A percentile compares a stretch with the other conserved stretches of the same genome.
phyloP scores from a whole-genome alignment of 1,140 invertebrate genomes.

The Aphelinus atriplicis region DNA sequence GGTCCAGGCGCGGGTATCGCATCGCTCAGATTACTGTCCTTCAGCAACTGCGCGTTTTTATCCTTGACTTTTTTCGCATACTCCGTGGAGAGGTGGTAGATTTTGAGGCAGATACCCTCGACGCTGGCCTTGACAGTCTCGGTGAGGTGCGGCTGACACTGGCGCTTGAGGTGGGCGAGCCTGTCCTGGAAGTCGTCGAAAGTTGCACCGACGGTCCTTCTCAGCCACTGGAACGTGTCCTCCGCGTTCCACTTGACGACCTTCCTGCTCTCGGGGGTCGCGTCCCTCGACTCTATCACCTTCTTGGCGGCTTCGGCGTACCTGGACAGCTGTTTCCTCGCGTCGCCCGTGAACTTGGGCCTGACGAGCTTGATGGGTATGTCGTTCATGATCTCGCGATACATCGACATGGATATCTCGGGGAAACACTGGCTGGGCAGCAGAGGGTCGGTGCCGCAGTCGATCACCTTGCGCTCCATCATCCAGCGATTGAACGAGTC shows the following conservation, averaged over 20 bases:
- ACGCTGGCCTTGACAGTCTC: constrained; percentile 94
- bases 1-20: constrained; percentile 72
- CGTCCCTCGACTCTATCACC: constrained; percentile 93
- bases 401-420: constrained; percentile 94
- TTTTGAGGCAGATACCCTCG: constrained; percentile 94
- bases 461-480: constrained; percentile 93
- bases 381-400: constrained; percentile 98
- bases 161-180: constrained; percentile 73
- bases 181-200: constrained; percentile 91
- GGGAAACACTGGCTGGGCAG: constrained; percentile 91
- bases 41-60: constrained; percentile 84
- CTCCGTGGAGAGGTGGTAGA: constrained; percentile 91
- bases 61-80: constrained; percentile 91
- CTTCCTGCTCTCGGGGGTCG: constrained; percentile 93
- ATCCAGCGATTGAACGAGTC: constrained; percentile 97
- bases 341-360: constrained; percentile 95
- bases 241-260: constrained; percentile 99
- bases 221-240: constrained; percentile 95
- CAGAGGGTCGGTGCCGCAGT: constrained; percentile 86
- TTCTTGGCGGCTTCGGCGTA: constrained; percentile 97
- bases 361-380: constrained; percentile 95
- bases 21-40: constrained; percentile 86
- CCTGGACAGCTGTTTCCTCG: constrained; percentile 92
- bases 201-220: constrained; percentile 92
- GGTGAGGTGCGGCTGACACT: constrained; percentile 94